A percentile compares a stretch with the other conserved stretches of the same genome.
Conservation (phyloP, 2,888 invertebrate genomes). For the Onthophagus sagittarius region DNA sequence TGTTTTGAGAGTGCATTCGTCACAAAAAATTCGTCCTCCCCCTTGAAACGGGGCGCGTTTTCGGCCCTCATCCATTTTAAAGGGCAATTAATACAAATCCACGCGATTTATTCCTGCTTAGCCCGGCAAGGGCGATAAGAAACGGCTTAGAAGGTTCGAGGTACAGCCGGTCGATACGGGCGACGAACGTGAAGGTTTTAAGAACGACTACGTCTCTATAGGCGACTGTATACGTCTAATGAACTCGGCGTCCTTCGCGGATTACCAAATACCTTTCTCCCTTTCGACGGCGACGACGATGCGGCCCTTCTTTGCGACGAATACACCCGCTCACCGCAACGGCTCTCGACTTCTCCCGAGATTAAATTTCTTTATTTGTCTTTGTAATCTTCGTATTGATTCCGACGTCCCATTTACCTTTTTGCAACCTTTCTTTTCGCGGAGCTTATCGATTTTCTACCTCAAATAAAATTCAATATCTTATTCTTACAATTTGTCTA, state of each 20-base stretch:
- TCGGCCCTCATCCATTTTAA: not conserved
- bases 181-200: constrained; percentile 21
- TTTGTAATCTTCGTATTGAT: constrained; percentile 26
- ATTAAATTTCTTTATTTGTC: constrained; percentile 27
- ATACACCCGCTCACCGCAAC: constrained; percentile 6
- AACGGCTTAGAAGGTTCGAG: constrained; percentile 11
- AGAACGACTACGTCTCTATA: constrained; percentile 10
- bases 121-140: not conserved
- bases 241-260: constrained; percentile 43
- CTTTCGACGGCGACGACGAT: not conserved
- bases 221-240: constrained; percentile 35
- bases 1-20: not conserved
- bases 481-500: no score
- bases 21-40: not conserved
- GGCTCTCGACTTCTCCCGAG: constrained; percentile 16
- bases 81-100: constrained; percentile 1
- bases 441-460: not conserved
- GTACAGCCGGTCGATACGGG: constrained; percentile 20
- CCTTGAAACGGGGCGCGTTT: not conserved
- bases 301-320: constrained; percentile 2
- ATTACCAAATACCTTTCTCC: constrained; percentile 30
- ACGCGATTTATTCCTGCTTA: not conserved
- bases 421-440: not conserved
- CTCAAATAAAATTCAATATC: not conserved
- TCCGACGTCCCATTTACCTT: constrained; percentile 5